Conservation (phyloP, 1,140 invertebrate genomes). For the Scaptomyza pallida region DNA sequence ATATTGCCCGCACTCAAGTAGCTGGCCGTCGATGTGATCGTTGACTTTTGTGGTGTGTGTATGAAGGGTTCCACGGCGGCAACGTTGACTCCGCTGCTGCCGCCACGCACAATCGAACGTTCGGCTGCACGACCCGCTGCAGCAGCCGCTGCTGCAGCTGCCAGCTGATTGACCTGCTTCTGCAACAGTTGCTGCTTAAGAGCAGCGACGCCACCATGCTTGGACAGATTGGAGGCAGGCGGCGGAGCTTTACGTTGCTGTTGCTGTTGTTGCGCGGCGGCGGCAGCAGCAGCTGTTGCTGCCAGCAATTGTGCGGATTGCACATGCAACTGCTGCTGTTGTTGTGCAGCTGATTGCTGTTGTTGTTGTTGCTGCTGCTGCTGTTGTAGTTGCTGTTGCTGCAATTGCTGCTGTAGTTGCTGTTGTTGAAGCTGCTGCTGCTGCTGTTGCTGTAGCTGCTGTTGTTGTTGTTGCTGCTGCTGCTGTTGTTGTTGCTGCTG, state of each 20-base stretch:
- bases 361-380: conserved; percentile 48
- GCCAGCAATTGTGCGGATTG: conserved; percentile 40
- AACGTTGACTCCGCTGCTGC: conserved; percentile 88
- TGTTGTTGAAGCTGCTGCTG: conserved; percentile 41
- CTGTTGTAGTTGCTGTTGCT: conserved; percentile 40
- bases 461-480: conserved; percentile 55
- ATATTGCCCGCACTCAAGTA: conserved; percentile 66
- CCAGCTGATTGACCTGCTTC: conserved; percentile 74
- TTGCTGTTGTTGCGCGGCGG: conserved; percentile 37
- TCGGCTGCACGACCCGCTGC: conserved; percentile 63
- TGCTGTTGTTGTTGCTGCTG: conserved; percentile 55
- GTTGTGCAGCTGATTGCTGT: conserved; percentile 30
- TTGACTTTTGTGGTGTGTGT: conserved; percentile 88
- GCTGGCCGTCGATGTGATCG: conserved; percentile 67
- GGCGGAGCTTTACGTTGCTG: conserved; percentile 47
- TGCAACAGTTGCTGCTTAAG: conserved; percentile 77
- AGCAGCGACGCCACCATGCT: conserved; percentile 72
- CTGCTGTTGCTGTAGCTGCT: conserved; percentile 51
- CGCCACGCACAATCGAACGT: conserved; percentile 85
- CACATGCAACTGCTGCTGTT: conserved; percentile 43
- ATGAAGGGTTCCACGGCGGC: conserved; percentile 96
- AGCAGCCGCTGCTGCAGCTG: conserved; percentile 66
- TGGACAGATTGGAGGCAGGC: conserved; percentile 27
- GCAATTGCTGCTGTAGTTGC: conserved; percentile 31
- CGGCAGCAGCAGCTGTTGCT: conserved; percentile 43